These are phyloP conservation scores for Rotaria sp. DNA, from an alignment of 2,888 invertebrate genomes.

Conservation along the genomic window DNA sequence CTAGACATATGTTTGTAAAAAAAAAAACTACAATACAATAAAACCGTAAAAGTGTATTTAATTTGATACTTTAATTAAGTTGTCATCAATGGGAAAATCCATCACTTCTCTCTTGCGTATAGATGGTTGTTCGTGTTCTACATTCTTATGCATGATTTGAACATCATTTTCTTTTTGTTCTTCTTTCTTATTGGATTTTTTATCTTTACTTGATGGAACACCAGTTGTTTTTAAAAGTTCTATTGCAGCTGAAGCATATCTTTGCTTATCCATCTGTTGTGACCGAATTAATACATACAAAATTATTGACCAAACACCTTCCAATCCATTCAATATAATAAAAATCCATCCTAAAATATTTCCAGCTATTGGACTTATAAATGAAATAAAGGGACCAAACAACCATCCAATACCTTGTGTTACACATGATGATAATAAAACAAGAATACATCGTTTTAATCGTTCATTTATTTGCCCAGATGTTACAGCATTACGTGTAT, in stretches of 20 bases:
- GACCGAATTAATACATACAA: not conserved
- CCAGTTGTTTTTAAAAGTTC: not conserved
- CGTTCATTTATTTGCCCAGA: not conserved
- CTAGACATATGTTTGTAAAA: not conserved
- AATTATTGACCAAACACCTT: not conserved
- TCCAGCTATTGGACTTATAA: not conserved
- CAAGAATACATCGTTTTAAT: not conserved
- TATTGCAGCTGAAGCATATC: not conserved
- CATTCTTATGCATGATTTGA: not conserved
- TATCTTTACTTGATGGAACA: not conserved
- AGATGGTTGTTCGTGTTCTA: not conserved
- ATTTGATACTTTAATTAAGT: not conserved
- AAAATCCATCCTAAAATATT: not conserved
- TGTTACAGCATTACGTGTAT: not conserved
- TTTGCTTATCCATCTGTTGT: not conserved
- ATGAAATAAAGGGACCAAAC: not conserved
- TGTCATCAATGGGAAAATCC: not conserved
- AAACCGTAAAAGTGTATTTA: not conserved
- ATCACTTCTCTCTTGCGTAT: not conserved
- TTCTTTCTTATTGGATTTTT: not conserved
- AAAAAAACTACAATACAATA: too few species aligned
- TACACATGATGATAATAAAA: not conserved
- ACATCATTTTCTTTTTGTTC: not conserved
- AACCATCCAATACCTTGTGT: conserved; percentile 3
- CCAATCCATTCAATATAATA: not conserved